These are phyloP conservation scores for Perognathus longimembris DNA, from an alignment of 2,113 vertebrate species.

Conservation along the genomic window DNA sequence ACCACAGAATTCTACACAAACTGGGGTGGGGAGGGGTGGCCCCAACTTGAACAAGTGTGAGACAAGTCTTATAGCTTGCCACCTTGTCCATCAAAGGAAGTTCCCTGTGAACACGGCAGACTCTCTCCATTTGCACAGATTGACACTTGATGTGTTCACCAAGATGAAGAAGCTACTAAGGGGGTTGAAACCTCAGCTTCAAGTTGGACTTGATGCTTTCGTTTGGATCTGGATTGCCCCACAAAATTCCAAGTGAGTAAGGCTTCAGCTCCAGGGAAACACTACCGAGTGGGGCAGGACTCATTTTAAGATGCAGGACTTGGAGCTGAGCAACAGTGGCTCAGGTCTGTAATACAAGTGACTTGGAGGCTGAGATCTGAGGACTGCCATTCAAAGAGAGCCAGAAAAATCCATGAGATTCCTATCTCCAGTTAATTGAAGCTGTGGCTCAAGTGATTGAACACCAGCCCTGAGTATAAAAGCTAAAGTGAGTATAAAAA, in stretches of 20 bases:
- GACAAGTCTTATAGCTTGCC: neutral
- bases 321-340: neutral
- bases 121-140: neutral
- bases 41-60: conserved; percentile 9
- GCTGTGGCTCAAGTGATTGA: no score
- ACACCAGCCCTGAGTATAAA: no score
- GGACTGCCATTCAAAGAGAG: no score
- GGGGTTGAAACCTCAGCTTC: neutral
- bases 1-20: conserved; percentile 17
- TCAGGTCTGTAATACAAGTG: no score
- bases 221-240: neutral
- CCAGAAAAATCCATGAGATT: no score
- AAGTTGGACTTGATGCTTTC: neutral
- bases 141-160: neutral
- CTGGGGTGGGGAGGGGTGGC: neutral
- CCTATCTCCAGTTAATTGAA: no score
- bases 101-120: neutral
- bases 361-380: no score
- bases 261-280: neutral
- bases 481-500: no score
- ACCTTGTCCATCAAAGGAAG: neutral
- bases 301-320: no score
- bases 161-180: neutral
- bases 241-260: no score
- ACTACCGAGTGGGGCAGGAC: neutral